Percentiles rank a stretch among this genome's conserved stretches.
Conservation (phyloP, 92 coral and sea anemone species). For the Siderastrea siderea region DNA sequence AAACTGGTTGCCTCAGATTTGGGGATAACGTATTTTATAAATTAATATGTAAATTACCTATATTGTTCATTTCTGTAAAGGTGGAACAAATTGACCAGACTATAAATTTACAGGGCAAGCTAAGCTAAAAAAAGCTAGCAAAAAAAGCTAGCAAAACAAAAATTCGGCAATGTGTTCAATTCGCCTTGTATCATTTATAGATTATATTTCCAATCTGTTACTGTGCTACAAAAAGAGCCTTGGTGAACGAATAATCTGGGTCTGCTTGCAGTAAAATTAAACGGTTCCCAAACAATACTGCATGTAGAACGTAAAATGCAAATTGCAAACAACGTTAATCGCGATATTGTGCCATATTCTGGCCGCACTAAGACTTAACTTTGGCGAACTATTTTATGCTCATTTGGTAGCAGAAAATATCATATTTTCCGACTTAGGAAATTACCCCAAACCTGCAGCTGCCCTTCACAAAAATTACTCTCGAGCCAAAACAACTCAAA, state of each 20-base stretch:
- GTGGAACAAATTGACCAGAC: constrained; percentile 4
- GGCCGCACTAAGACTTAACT: background rate
- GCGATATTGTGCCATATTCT: background rate
- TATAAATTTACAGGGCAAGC: too few relatives aligned
- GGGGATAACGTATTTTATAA: too few relatives aligned
- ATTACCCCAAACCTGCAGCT: constrained; percentile 9
- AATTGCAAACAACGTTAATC: background rate
- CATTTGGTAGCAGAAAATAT: constrained; percentile 1
- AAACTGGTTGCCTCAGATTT: too few relatives aligned
- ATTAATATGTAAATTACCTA: constrained; percentile 4
- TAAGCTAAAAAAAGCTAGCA: too few relatives aligned
- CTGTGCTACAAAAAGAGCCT: background rate
- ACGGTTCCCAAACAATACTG: constrained; percentile 5
- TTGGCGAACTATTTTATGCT: background rate
- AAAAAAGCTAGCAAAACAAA: too few relatives aligned
- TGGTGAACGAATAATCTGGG: background rate
- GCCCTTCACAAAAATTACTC: background rate
- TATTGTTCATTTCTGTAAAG: background rate
- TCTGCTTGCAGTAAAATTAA: constrained; percentile 10
- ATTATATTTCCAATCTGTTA: background rate
- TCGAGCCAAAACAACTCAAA: background rate
- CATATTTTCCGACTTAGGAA: background rate
- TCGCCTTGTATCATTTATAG: background rate
- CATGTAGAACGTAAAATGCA: background rate
- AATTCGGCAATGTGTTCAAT: background rate